Evolutionary conservation across 2,113 vertebrate species (phyloP).

Genomic region (Hemiscyllium ocellatum): DNA sequence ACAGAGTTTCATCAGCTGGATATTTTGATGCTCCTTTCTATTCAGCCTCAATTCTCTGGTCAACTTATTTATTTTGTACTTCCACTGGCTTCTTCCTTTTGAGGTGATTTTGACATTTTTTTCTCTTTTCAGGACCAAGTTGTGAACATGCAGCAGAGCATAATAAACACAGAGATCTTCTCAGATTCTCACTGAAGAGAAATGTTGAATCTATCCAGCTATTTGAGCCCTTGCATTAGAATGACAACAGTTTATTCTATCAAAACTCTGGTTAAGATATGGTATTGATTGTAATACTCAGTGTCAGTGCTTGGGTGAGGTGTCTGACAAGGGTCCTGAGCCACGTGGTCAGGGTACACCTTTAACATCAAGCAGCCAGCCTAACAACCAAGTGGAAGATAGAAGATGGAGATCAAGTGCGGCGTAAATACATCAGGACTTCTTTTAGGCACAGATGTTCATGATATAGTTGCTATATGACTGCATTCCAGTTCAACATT

Average conservation of each 20-base stretch:
- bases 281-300: not conserved
- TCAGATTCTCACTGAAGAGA: not conserved
- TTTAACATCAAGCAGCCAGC: not conserved
- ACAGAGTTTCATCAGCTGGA: not conserved
- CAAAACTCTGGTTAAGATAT: not conserved
- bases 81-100: not conserved
- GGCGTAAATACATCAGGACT: not conserved
- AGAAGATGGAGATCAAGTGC: not conserved
- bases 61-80: not conserved
- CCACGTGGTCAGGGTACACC: not conserved
- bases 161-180: not conserved
- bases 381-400: not conserved
- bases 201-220: not conserved
- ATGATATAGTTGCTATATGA: not conserved
- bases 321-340: not conserved
- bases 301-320: not conserved
- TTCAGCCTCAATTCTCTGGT: not conserved
- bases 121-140: not conserved
- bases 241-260: not conserved
- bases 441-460: not conserved
- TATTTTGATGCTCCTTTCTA: not conserved
- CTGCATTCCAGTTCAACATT: not conserved
- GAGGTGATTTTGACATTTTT: not conserved
- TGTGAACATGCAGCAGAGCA: not conserved
- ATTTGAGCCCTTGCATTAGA: not conserved